These are phyloP conservation scores for Pogonophryne albipinna DNA, from an alignment of 2,797 vertebrate genomes.

Conservation along the genomic window DNA sequence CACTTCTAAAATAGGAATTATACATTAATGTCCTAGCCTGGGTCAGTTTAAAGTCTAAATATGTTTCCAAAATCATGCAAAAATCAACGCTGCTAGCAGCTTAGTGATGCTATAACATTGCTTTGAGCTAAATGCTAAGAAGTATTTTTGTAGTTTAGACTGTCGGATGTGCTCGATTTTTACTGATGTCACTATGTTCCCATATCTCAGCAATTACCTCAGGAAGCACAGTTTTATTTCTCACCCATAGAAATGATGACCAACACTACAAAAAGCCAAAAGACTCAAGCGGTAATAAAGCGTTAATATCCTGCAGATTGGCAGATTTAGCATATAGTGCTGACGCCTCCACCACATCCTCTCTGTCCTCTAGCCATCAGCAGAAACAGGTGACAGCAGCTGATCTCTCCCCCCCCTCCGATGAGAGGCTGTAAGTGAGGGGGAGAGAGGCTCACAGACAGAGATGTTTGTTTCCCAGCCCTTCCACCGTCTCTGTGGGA, in stretches of 20 bases:
- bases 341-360: constrained; percentile 50
- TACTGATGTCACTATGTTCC: not conserved
- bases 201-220: constrained; percentile 2
- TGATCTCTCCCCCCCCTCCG: constrained; percentile 53
- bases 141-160: not conserved
- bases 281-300: not conserved
- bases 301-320: constrained; percentile 22
- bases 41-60: not conserved
- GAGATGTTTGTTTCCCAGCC: constrained; percentile 74
- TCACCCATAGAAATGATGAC: not conserved
- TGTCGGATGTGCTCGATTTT: not conserved
- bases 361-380: constrained; percentile 62
- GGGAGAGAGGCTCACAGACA: constrained; percentile 60
- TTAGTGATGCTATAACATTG: not conserved
- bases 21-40: not conserved
- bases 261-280: not conserved
- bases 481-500: constrained; percentile 66
- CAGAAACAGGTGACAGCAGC: constrained; percentile 69
- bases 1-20: not conserved
- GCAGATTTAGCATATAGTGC: constrained; percentile 35
- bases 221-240: not conserved
- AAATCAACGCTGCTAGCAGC: not conserved
- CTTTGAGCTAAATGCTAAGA: not conserved
- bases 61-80: not conserved
- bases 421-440: constrained; percentile 56